These are phyloP conservation scores for Orgyia antiqua DNA, from an alignment of 2,888 invertebrate genomes.

Conservation along the genomic window DNA sequence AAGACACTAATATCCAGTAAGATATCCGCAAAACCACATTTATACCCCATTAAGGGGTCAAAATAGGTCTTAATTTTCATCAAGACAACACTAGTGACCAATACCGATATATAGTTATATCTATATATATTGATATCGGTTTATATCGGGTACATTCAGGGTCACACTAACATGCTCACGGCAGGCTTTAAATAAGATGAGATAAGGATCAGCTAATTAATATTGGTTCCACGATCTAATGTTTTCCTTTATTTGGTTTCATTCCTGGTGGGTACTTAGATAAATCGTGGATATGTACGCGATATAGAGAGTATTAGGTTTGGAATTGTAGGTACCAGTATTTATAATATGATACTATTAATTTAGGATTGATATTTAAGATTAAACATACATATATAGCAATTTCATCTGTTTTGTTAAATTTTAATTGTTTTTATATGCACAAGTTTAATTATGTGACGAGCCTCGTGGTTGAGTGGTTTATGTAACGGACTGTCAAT, in stretches of 20 bases:
- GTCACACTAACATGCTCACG: conserved; percentile 25
- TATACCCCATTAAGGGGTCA: conserved; percentile 21
- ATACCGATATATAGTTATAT: conserved; percentile 2
- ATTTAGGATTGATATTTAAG: too few species aligned
- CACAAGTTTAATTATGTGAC: too few species aligned
- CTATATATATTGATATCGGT: neutral
- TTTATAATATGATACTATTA: too few species aligned
- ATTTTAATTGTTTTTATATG: too few species aligned
- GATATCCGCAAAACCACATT: conserved; percentile 12
- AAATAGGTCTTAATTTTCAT: conserved; percentile 14
- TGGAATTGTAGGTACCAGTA: too few species aligned
- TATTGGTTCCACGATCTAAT: conserved; percentile 35
- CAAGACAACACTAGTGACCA: conserved; percentile 9
- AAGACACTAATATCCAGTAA: conserved; percentile 10
- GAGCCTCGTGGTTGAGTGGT: too few species aligned
- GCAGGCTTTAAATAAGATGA: conserved; percentile 30
- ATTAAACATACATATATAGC: too few species aligned
- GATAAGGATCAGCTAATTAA: conserved; percentile 43
- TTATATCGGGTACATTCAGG: conserved; percentile 14
- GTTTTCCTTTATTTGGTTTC: conserved; percentile 25
- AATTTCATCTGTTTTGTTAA: too few species aligned
- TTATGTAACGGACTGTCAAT: too few species aligned
- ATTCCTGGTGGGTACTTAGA: conserved; percentile 14
- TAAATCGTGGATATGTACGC: conserved; percentile 9
- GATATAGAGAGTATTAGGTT: conserved; percentile 1